A percentile compares a stretch with the other conserved stretches of the same genome.
Conservation (phyloP, 1,140 invertebrate genomes). For the Planococcus citri region DNA sequence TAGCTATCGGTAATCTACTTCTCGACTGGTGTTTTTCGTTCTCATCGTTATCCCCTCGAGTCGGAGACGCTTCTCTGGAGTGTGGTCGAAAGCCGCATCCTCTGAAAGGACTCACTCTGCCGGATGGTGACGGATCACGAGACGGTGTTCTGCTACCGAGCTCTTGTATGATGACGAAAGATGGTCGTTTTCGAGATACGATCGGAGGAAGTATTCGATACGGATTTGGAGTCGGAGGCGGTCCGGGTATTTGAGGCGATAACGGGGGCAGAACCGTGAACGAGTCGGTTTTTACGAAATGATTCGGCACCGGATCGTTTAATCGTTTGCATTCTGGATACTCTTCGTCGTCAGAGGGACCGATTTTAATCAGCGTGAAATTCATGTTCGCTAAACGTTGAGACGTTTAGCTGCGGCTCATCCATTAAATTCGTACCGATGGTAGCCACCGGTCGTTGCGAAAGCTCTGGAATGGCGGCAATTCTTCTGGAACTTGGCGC, state of each 20-base stretch:
- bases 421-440: background rate
- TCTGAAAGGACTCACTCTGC: background rate
- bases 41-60: background rate
- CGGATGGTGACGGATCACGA: background rate
- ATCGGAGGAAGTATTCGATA: slow-evolving; percentile 10
- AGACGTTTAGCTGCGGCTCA: background rate
- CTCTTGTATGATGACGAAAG: background rate
- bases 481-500: background rate
- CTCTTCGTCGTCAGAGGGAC: background rate
- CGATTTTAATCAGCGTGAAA: slow-evolving; percentile 12
- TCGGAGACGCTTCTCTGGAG: background rate
- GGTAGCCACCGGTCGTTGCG: background rate
- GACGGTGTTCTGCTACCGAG: background rate
- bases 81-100: background rate
- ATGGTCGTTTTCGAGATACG: background rate
- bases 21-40: slow-evolving; percentile 10
- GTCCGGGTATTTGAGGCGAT: slow-evolving; percentile 11
- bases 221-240: background rate
- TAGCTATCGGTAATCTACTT: background rate
- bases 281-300: background rate
- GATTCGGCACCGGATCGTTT: background rate
- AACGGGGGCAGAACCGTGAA: background rate
- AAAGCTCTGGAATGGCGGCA: background rate
- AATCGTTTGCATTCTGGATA: background rate
- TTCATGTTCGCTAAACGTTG: background rate